Conservation (phyloP, 2,888 invertebrate genomes). For the Platycheirus albimanus region DNA sequence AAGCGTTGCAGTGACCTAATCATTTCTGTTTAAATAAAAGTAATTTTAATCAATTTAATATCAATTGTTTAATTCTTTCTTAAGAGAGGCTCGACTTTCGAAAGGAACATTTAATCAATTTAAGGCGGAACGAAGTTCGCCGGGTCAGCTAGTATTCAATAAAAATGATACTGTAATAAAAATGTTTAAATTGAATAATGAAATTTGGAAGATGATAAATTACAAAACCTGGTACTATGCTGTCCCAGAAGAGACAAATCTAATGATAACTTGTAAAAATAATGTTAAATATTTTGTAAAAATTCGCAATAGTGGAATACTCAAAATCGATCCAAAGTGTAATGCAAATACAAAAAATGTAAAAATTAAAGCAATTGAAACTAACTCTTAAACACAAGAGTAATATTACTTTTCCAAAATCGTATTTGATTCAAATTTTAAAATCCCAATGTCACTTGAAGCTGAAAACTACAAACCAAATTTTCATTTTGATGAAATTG, state of each 20-base stretch:
- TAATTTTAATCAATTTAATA: no score
- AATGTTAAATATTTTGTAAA: constrained; percentile 18
- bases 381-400: neutral
- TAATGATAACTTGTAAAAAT: constrained; percentile 5
- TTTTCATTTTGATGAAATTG: constrained; percentile 6
- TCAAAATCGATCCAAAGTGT: neutral
- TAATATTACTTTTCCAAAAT: constrained; percentile 14
- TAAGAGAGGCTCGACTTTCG: no score
- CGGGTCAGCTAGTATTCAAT: no score
- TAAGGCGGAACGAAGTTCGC: no score
- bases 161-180: neutral
- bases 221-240: constrained; percentile 18
- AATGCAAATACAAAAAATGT: constrained; percentile 17
- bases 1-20: no score
- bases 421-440: neutral
- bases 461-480: neutral
- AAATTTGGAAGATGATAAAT: constrained; percentile 8
- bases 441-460: neutral
- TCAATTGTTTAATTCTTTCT: no score
- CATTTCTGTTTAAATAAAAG: no score
- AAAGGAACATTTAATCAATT: no score
- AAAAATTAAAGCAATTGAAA: constrained; percentile 9
- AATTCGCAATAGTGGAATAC: neutral
- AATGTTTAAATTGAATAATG: constrained; percentile 11
- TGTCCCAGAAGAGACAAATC: constrained; percentile 6